Evolutionary conservation across 2,888 invertebrate species (phyloP), one percentile per base, ranked within the genome.

Genomic region (Koerneria pararmatus): DNA sequence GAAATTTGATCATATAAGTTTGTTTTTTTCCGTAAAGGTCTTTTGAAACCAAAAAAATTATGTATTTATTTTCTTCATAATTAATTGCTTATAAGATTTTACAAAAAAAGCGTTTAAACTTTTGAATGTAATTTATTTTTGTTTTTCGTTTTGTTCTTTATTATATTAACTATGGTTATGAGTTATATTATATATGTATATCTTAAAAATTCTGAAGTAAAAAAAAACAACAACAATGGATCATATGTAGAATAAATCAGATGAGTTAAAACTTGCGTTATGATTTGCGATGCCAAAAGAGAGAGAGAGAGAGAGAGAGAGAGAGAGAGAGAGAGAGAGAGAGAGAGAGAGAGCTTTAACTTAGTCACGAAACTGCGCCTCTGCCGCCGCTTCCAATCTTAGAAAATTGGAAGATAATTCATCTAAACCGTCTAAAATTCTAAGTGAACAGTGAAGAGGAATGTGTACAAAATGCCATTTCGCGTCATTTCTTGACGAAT

Each of bases 231-330:
- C 19, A 51, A 65, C 37, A 11, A 4, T 15, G 8, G 67, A 65
- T 51, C n/a, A n/a, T n/a, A n/a, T n/a, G n/a, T n/a, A n/a, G 54
- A 68, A 54, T 65, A 11, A 56, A 56, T 56, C 59, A 58, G 29
- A 32, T 3, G 48, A 41, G 54, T 62, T 65, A 62, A 56, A 56
- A 27, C 69, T 68, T 67, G 71, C 69, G 49, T 73, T 73, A 19
- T 75, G n/a, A n/a, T n/a, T n/a, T n/a, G n/a, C n/a, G n/a, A n/a
- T n/a, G n/a, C n/a, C n/a, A n/a, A n/a, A n/a, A n/a, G n/a, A n/a
- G n/a, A n/a, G n/a, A n/a, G n/a, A n/a, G n/a, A n/a, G n/a, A n/a
- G n/a, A n/a, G n/a, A n/a, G n/a, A n/a, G n/a, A n/a, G n/a, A n/a
- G n/a, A n/a, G n/a, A n/a, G n/a, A n/a, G n/a, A n/a, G n/a, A n/a